Conservation (phyloP, 2,797 vertebrate genomes). For the Hozukius guyotensis region DNA sequence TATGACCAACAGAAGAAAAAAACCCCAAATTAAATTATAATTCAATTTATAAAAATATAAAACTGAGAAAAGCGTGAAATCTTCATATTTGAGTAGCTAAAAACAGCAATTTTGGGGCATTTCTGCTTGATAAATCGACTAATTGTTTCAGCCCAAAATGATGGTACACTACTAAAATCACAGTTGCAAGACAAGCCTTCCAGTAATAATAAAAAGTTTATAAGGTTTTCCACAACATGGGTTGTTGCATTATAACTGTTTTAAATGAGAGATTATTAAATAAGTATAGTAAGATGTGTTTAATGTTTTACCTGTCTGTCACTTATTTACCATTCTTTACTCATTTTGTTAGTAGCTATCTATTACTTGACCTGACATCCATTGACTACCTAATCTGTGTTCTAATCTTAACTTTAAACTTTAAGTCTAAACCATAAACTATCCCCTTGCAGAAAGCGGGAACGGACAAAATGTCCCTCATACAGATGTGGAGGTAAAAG, state of each 20-base stretch:
- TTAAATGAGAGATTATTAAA: too few species aligned
- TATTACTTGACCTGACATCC: too few species aligned
- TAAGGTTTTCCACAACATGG: too few species aligned
- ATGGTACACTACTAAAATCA: too few species aligned
- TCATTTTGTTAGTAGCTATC: too few species aligned
- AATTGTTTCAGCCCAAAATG: background rate
- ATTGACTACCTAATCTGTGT: background rate
- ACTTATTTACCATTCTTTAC: too few species aligned
- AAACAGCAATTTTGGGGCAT: background rate
- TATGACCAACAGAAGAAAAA: background rate
- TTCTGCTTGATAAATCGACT: background rate
- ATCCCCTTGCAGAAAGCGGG: background rate
- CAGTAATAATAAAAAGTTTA: too few species aligned
- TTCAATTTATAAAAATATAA: background rate
- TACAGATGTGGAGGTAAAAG: background rate
- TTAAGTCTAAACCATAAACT: background rate
- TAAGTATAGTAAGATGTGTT: too few species aligned
- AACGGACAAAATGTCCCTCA: background rate
- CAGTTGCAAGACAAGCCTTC: too few species aligned
- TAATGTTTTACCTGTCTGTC: too few species aligned
- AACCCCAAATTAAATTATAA: accelerated
- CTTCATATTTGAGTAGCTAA: background rate
- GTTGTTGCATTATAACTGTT: too few species aligned
- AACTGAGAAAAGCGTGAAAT: background rate
- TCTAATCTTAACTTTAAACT: background rate